phyloP scores from a whole-genome alignment of 2,888 invertebrate genomes.

The Mystacides longicornis region DNA sequence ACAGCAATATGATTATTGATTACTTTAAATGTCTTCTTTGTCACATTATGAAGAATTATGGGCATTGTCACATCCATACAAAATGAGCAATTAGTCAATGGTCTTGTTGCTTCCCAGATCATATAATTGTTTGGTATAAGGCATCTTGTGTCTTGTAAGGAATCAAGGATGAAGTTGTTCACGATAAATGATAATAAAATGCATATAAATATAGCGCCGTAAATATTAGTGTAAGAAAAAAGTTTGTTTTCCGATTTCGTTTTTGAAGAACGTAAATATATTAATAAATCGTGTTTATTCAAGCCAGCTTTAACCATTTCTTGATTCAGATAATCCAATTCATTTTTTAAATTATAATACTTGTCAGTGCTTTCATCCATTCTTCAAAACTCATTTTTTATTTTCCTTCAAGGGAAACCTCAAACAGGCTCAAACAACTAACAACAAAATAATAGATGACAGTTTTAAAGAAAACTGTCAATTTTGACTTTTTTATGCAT shows the following conservation, averaged over 20 bases:
- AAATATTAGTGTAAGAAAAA: conserved; percentile 13
- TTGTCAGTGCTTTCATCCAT: conserved; percentile 10
- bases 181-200: conserved; percentile 18
- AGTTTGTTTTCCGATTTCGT: conserved; percentile 4
- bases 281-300: conserved; percentile 10
- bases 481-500: no score
- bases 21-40: conserved; percentile 58
- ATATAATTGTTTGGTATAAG: conserved; percentile 76
- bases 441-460: no score
- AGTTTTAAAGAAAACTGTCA: no score
- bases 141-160: conserved; percentile 58
- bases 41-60: conserved; percentile 59
- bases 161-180: conserved; percentile 13
- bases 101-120: conserved; percentile 80
- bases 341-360: conserved; percentile 6
- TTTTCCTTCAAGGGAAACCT: no score
- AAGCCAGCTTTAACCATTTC: conserved; percentile 19
- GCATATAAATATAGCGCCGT: conserved; percentile 19
- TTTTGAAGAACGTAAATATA: not conserved
- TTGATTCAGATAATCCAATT: conserved; percentile 14
- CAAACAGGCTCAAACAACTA: no score
- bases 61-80: conserved; percentile 64
- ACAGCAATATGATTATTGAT: not conserved
- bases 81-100: conserved; percentile 72
- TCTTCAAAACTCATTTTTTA: conserved; percentile 11